Evolutionary conservation across 92 coral and sea anemone genomes (phyloP).

Genomic region (Muricea muricata): DNA sequence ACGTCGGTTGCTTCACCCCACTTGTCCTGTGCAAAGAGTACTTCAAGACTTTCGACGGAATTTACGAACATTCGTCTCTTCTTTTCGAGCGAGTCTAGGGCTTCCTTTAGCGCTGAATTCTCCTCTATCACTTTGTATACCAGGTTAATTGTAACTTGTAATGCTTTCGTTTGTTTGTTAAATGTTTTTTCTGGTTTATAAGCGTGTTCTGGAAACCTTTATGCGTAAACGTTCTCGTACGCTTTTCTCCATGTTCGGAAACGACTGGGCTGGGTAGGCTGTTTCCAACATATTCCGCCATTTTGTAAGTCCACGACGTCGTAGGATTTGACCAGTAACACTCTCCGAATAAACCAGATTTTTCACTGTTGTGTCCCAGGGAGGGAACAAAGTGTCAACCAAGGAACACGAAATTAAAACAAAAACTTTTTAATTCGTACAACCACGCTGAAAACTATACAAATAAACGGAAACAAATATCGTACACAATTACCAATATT

Average conservation of each 20-base stretch:
- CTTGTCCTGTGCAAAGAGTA: conserved; percentile 45
- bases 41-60: conserved; percentile 2
- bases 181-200: background rate
- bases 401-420: too few species aligned
- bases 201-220: conserved; percentile 37
- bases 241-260: conserved; percentile 27
- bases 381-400: conserved; percentile 3
- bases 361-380: background rate
- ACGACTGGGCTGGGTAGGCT: background rate
- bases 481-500: too few species aligned
- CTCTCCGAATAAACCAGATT: background rate
- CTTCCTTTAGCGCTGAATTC: conserved; percentile 19
- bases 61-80: conserved; percentile 6
- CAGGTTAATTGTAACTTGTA: conserved; percentile 23
- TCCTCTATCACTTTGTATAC: conserved; percentile 36
- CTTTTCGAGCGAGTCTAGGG: conserved; percentile 36
- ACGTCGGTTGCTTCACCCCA: conserved; percentile 51
- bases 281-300: background rate
- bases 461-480: too few species aligned
- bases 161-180: background rate
- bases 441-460: too few species aligned
- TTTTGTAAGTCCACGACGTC: background rate
- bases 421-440: too few species aligned
- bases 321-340: background rate
- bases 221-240: conserved; percentile 30